These are phyloP conservation scores for Dexiosoma caninum DNA, from an alignment of 2,888 invertebrate genomes.

Conservation along the genomic window DNA sequence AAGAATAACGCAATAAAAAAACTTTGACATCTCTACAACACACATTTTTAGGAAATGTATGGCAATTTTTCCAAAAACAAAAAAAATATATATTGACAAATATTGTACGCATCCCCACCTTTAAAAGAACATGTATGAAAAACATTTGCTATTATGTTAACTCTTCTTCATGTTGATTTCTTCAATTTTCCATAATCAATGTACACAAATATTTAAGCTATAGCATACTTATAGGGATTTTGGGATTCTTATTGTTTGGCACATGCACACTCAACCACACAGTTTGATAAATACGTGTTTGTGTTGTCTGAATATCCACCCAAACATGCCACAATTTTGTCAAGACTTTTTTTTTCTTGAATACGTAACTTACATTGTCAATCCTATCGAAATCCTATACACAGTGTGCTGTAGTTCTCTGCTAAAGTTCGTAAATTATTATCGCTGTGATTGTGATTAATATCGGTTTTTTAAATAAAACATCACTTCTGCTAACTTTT, in stretches of 20 bases:
- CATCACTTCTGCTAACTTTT: neutral
- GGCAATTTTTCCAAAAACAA: neutral
- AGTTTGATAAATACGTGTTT: neutral
- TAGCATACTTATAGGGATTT: neutral
- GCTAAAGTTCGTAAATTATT: neutral
- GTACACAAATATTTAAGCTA: slow-evolving; percentile 6
- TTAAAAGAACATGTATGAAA: neutral
- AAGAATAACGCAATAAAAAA: too few species aligned
- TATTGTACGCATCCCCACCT: neutral
- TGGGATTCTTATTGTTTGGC: neutral
- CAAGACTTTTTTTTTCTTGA: neutral
- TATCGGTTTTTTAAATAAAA: neutral
- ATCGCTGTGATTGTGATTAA: neutral
- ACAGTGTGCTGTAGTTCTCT: neutral
- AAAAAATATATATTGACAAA: neutral
- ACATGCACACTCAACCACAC: neutral
- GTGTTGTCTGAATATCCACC: neutral
- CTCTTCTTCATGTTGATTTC: slow-evolving; percentile 9
- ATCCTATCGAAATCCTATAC: neutral
- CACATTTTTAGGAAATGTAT: too few species aligned
- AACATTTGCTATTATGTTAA: neutral
- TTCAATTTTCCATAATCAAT: slow-evolving; percentile 26
- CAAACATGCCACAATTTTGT: neutral
- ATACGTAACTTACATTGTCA: neutral
- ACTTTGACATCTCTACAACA: too few species aligned